Conservation (phyloP, 1,140 invertebrate genomes). For the Teleopsis dalmanni region DNA sequence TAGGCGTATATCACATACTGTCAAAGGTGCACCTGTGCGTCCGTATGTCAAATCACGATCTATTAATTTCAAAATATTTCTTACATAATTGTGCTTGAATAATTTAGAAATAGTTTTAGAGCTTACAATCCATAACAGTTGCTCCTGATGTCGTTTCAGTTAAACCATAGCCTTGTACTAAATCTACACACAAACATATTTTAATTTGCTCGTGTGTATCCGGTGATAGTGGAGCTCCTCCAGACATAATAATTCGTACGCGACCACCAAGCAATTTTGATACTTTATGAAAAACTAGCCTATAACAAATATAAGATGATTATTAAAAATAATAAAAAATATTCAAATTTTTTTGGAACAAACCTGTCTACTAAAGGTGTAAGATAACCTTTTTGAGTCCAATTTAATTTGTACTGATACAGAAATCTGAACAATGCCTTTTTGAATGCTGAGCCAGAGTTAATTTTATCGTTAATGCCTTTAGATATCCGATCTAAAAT, state of each 20-base stretch:
- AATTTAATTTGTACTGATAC: conserved; percentile 83
- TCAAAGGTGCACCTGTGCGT: conserved; percentile 82
- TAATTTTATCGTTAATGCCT: conserved; percentile 86
- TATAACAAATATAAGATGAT: conserved; percentile 5
- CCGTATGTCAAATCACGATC: conserved; percentile 50
- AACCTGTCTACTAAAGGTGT: conserved; percentile 72
- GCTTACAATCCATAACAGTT: conserved; percentile 76
- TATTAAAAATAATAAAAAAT: background rate
- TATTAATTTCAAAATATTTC: conserved; percentile 5
- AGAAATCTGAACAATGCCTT: conserved; percentile 84
- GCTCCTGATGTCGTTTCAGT: conserved; percentile 94
- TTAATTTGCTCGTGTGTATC: conserved; percentile 94
- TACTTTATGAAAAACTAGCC: conserved; percentile 69
- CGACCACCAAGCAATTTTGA: conserved; percentile 77
- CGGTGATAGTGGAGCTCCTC: conserved; percentile 90
- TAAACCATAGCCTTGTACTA: conserved; percentile 93
- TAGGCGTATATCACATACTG: conserved; percentile 77
- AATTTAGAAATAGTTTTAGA: background rate
- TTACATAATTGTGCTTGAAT: background rate
- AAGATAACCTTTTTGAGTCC: conserved; percentile 74
- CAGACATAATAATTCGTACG: conserved; percentile 77
- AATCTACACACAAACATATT: conserved; percentile 81
- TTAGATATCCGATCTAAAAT: conserved; percentile 95
- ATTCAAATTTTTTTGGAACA: conserved; percentile 12
- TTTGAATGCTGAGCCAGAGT: conserved; percentile 63